Evolutionary conservation across 2,113 vertebrate genomes (phyloP), one percentile per base, ranked within the genome.

Genomic region (Spermophilus dauricus): DNA sequence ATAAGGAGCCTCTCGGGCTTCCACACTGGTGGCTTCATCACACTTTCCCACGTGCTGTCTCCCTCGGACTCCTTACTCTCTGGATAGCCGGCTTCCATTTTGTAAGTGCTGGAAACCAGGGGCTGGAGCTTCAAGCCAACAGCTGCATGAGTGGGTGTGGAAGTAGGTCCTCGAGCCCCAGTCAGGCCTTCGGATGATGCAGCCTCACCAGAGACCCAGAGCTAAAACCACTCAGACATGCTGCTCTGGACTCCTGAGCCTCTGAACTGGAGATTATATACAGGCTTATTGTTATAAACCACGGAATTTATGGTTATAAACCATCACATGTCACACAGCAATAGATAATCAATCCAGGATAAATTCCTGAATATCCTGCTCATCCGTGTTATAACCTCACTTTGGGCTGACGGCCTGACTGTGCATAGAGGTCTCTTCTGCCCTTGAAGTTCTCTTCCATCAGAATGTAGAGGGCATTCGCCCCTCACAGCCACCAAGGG

Each of bases 121-220:
- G 8, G 5, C 56, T 58, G 56, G 20, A 58, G 56, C 56, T 22
- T 58, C 1, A 22, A 24, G 42, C 76, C 42, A 70, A 12, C 42
- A 53, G 75, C 58, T 51, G 2, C 32, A 0, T 0, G n/a, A 5
- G 2, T 42, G 45, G 20, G 4, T 53, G 56, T 34, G 9, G 34
- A 56, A 84, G 61, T 10, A 28, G 37, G 10, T 20, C 28, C 13
- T 3, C 12, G 51, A 80, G 28, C 13, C 32, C 32, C 20, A 48
- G 2, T 22, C 45, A 0, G 48, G 53, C 37, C 26, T 63, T 65
- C 17, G 22, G n/a, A 4, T 20, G 37, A 56, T 2, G 39, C 24
- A 63, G 77, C 56, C 45, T 67, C 2, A 0, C 0, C 24, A 4
- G 45, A 73, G 53, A 70, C n/a, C 26, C 39, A 3, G 24, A 14